These are phyloP conservation scores for Stenchaetothrips biformis DNA, from an alignment of 2,888 invertebrate species.

Conservation along the genomic window DNA sequence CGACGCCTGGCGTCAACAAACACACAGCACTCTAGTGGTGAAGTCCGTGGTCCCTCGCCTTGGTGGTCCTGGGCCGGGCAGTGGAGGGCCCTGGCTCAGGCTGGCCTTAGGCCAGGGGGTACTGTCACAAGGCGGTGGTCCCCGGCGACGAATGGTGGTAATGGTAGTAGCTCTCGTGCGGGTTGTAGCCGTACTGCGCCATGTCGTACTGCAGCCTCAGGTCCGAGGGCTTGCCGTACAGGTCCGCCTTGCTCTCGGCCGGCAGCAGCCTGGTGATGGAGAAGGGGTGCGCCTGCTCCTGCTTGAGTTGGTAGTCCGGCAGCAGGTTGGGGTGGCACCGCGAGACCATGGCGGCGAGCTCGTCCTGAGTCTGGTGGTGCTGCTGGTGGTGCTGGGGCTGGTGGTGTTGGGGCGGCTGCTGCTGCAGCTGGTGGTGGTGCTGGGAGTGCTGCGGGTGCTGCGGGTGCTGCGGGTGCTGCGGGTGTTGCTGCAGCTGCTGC, in stretches of 20 bases:
- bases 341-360: slow-evolving; percentile 58
- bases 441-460: slow-evolving; percentile 35
- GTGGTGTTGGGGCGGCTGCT: slow-evolving; percentile 55
- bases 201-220: slow-evolving; percentile 80
- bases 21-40: too few relatives aligned
- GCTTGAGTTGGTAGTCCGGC: slow-evolving; percentile 63
- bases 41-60: too few relatives aligned
- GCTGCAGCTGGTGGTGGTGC: slow-evolving; percentile 44
- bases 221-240: slow-evolving; percentile 42
- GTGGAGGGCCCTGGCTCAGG: slow-evolving; percentile 40
- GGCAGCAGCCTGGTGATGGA: slow-evolving; percentile 90
- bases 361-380: slow-evolving; percentile 50
- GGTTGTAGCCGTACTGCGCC: slow-evolving; percentile 56
- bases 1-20: too few relatives aligned
- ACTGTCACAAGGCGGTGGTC: slow-evolving; percentile 88
- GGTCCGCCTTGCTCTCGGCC: slow-evolving; percentile 79
- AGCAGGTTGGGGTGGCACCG: slow-evolving; percentile 52
- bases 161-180: slow-evolving; percentile 74
- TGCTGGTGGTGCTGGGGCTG: slow-evolving; percentile 50
- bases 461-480: slow-evolving; percentile 44
- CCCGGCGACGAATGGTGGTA: slow-evolving; percentile 59
- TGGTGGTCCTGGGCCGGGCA: too few relatives aligned
- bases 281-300: slow-evolving; percentile 84
- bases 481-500: slow-evolving; percentile 38
- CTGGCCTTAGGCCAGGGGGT: slow-evolving; percentile 75